Percentiles rank a stretch among this genome's conserved stretches.
Conservation (phyloP, 1,140 invertebrate species). For the Sycophila sp. region DNA sequence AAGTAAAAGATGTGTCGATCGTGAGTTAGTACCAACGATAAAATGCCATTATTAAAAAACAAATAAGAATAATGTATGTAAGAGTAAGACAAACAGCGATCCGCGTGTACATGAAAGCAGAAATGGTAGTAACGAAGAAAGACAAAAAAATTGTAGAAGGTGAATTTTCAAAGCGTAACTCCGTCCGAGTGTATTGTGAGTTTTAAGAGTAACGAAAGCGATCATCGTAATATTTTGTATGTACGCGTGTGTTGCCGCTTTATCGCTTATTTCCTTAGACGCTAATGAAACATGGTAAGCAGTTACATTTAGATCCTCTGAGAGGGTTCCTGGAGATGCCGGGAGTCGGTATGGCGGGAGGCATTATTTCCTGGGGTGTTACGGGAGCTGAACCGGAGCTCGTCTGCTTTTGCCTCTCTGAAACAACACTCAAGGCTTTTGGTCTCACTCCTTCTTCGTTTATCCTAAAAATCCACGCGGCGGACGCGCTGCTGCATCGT, state of each 20-base stretch:
- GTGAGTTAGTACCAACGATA: conserved; percentile 7
- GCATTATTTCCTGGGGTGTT: conserved; percentile 64
- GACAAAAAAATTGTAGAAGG: too few species aligned
- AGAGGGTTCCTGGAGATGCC: conserved; percentile 77
- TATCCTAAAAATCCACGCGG: too few species aligned
- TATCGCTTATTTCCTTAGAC: too few species aligned
- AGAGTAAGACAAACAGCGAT: too few species aligned
- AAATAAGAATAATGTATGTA: too few species aligned
- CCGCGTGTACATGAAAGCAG: too few species aligned
- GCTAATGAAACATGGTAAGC: conserved; percentile 49
- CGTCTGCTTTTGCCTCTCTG: conserved; percentile 66
- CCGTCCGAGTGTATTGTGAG: conserved; percentile 11
- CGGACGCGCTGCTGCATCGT: too few species aligned
- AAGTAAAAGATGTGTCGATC: neutral
- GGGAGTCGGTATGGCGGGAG: conserved; percentile 65
- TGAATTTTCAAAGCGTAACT: conserved; percentile 29
- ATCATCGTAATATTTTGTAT: too few species aligned
- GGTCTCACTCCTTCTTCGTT: conserved; percentile 40
- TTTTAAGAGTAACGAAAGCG: too few species aligned
- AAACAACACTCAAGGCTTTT: conserved; percentile 66
- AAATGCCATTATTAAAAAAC: too few species aligned
- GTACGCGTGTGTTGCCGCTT: too few species aligned
- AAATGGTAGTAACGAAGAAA: too few species aligned
- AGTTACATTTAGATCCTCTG: conserved; percentile 83
- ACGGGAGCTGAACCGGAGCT: conserved; percentile 66